phyloP scores from a whole-genome alignment of 2,888 invertebrate species.

The Folsomia candida region DNA sequence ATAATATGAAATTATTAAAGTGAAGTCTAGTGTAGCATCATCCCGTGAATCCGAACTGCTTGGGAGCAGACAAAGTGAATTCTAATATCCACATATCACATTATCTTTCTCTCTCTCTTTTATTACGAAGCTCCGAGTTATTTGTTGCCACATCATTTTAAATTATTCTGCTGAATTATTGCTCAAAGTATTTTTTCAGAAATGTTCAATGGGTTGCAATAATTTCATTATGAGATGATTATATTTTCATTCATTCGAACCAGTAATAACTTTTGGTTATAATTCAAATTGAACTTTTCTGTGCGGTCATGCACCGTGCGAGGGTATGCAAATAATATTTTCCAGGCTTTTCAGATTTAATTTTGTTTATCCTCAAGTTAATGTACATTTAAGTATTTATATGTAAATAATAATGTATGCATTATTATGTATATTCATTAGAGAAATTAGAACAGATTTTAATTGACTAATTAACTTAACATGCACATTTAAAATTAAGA shows the following conservation, averaged over 20 bases:
- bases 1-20: constrained; percentile 11
- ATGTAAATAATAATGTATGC: no score
- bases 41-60: not conserved
- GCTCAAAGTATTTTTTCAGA: constrained; percentile 48
- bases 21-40: constrained; percentile 1
- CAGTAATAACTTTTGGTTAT: not conserved
- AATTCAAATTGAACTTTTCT: not conserved
- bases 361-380: no score
- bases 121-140: constrained; percentile 5
- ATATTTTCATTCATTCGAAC: not conserved
- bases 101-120: constrained; percentile 2
- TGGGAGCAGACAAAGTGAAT: constrained; percentile 5
- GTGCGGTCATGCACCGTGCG: not conserved
- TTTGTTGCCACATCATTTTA: constrained; percentile 17
- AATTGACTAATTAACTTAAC: no score
- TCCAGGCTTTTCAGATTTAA: not conserved
- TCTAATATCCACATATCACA: constrained; percentile 9
- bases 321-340: not conserved
- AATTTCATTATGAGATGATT: constrained; percentile 29
- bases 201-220: constrained; percentile 41
- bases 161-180: constrained; percentile 13
- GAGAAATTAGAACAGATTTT: no score
- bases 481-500: no score
- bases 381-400: no score
- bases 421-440: no score